Conservation (phyloP, 2,113 vertebrate genomes). For the Riparia riparia region DNA sequence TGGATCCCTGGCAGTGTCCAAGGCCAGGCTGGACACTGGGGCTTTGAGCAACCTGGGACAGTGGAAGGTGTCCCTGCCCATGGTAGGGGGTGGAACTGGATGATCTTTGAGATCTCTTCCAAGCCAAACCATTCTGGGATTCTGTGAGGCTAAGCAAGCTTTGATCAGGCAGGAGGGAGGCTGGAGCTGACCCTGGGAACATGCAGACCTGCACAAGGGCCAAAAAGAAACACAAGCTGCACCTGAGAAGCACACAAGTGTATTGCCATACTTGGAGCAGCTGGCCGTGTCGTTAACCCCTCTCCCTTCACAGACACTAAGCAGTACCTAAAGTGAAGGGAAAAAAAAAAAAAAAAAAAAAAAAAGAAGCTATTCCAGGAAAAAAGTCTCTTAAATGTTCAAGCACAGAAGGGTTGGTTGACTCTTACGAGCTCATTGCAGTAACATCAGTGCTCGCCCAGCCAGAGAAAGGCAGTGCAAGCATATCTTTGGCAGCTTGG, state of each 20-base stretch:
- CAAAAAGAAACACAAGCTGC: background rate
- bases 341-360: background rate
- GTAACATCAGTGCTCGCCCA: background rate
- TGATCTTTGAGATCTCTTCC: background rate
- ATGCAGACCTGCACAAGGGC: background rate
- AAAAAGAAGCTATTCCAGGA: background rate
- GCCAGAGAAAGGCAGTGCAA: background rate
- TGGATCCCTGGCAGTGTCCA: background rate
- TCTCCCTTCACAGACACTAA: slow-evolving; percentile 12
- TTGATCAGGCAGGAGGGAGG: background rate
- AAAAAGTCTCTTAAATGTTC: background rate
- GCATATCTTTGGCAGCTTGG: background rate
- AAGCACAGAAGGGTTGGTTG: background rate
- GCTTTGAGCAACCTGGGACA: accelerated
- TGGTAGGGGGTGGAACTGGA: background rate
- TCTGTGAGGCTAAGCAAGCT: background rate
- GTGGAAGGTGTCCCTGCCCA: background rate
- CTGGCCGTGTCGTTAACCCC: background rate
- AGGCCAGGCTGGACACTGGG: accelerated
- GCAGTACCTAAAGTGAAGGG: background rate
- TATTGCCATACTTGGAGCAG: background rate
- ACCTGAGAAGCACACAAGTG: background rate
- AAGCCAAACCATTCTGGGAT: background rate
- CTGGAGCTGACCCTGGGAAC: background rate
- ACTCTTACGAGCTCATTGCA: accelerated